These are phyloP conservation scores for Maconellicoccus hirsutus DNA, from an alignment of 1,140 invertebrate genomes.

Conservation along the genomic window DNA sequence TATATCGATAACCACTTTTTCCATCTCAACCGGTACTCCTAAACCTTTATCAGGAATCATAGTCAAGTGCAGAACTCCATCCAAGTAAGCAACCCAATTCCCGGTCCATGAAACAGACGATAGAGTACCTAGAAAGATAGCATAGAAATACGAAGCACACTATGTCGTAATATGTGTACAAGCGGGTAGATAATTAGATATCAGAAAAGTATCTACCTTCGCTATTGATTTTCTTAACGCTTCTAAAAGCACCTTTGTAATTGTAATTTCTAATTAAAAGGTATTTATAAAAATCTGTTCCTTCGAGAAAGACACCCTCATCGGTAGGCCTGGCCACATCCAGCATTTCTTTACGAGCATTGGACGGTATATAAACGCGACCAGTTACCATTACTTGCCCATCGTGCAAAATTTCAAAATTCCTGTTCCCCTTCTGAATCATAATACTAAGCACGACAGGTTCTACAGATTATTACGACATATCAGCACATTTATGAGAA, in stretches of 20 bases:
- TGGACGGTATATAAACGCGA: conserved; percentile 40
- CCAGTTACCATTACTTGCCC: conserved; percentile 13
- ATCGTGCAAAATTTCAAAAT: conserved; percentile 18
- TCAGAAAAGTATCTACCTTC: conserved; percentile 37
- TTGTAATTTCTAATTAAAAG: conserved; percentile 85
- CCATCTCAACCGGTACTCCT: conserved; percentile 75
- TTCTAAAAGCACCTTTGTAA: conserved; percentile 77
- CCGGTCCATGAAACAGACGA: conserved; percentile 67
- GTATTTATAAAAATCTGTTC: conserved; percentile 84
- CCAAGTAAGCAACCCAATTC: conserved; percentile 88
- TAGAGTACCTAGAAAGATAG: conserved; percentile 33
- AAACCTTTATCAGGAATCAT: conserved; percentile 67
- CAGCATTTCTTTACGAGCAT: conserved; percentile 45
- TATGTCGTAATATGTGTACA: not conserved
- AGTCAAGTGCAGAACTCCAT: conserved; percentile 85
- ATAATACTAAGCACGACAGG: not conserved
- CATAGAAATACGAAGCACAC: not conserved
- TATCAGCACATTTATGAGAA: no score
- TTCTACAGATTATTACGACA: no score
- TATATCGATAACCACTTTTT: conserved; percentile 70
- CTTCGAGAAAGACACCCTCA: conserved; percentile 46
- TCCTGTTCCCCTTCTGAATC: conserved; percentile 16
- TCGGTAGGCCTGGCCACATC: conserved; percentile 36
- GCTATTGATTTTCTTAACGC: conserved; percentile 54
- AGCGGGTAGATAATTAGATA: not conserved